Base-by-base conservation (phyloP, 2,113 vertebrate genomes). In the Abramis brama region DNA sequence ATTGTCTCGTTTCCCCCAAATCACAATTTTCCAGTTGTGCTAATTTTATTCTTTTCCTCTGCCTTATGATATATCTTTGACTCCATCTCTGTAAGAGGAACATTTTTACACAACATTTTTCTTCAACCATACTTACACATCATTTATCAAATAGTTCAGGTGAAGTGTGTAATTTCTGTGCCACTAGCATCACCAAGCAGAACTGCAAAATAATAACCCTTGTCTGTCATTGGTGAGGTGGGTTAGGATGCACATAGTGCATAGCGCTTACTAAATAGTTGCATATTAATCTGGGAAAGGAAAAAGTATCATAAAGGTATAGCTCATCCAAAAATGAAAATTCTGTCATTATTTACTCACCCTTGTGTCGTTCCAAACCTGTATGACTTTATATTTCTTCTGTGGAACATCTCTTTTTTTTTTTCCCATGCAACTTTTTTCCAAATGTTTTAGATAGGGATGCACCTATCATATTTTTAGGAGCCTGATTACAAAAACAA, bases 31-130 rank as follows among this genome's bases (percentile, higher is more conserved):
- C 23, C 33, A 36, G 21, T 89, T 64, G 70, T 52, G 30, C 82
- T 68, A 43, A 76, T 57, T 83, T 82, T 62, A 66, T 77, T 85
- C 12, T 87, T 82, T 78, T 89, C 25, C 39, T 89, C 77, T 85
- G 79, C 85, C 83, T 33, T 68, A 12, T 81, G 17, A 27, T 27
- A 13, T 68, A 23, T 82, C 25, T 66, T 79, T 79, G 17, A 50
- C n/a, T 47, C 39, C 43, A 27, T 76, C 45, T 76, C 43, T n/a
- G 74, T 50, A 30, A 2, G 4, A 76, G 43, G 12, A 75, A 27
- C 43, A 13, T 25, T 45, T 73, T 74, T 74, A 23, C 43, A 23
- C 23, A 1, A 25, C 13, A n/a, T 75, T 47, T 43, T 27, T 50
- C n/a, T 75, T 47, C 0, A 55, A 11, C 27, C 75, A 21, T 43